Conservation (phyloP, 2,113 vertebrate genomes). For the Setophaga kirtlandii region DNA sequence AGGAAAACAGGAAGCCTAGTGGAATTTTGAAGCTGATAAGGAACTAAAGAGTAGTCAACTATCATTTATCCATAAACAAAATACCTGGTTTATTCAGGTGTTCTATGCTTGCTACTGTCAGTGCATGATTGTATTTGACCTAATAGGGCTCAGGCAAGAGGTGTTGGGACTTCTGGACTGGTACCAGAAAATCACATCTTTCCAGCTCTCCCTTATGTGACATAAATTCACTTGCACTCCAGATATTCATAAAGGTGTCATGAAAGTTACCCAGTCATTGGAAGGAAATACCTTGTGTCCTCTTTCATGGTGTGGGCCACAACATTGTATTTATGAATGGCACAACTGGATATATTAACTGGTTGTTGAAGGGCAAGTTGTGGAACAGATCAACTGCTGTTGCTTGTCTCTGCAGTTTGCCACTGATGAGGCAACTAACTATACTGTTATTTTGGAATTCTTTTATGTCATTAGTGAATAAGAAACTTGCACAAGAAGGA, state of each 20-base stretch:
- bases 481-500: not conserved
- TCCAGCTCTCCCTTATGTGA: not conserved
- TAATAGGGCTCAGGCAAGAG: not conserved
- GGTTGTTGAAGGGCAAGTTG: not conserved
- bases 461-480: rapidly evolving
- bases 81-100: not conserved
- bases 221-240: not conserved
- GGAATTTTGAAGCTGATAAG: not conserved
- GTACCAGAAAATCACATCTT: not conserved
- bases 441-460: not conserved
- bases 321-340: rapidly evolving
- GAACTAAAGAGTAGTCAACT: not conserved
- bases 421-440: not conserved
- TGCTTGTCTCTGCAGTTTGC: not conserved
- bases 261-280: not conserved
- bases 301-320: not conserved
- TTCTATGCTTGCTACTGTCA: not conserved
- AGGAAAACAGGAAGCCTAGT: not conserved
- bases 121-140: not conserved
- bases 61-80: not conserved
- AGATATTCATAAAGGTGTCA: not conserved
- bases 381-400: not conserved
- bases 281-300: not conserved
- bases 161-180: not conserved
- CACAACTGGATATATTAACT: rapidly evolving